A percentile compares a stretch with the other conserved stretches of the same genome.
These are phyloP conservation scores for Agriopis aurantiaria DNA, from an alignment of 2,888 invertebrate genomes.

Conservation along the genomic window DNA sequence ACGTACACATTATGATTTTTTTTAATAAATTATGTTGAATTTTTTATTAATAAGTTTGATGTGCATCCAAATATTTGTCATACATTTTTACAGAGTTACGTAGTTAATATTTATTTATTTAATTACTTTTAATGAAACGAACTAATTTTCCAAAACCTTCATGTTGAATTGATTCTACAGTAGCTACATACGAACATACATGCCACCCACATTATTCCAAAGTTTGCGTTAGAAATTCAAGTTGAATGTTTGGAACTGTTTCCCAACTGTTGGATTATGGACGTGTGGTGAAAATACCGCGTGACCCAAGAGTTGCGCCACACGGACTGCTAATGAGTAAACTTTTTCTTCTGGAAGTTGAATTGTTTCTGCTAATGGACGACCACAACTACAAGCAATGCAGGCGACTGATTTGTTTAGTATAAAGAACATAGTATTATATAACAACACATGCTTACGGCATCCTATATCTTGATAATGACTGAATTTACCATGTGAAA, in stretches of 20 bases:
- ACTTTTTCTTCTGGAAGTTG: conserved; percentile 12
- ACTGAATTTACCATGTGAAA: too few species aligned
- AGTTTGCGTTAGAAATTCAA: conserved; percentile 18
- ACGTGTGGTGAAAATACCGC: conserved; percentile 13
- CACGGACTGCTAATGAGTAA: conserved; percentile 18
- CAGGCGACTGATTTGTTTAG: background rate
- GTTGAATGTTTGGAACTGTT: conserved; percentile 16
- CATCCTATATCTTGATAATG: too few species aligned
- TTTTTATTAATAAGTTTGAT: too few species aligned
- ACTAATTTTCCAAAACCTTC: too few species aligned
- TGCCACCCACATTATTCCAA: conserved; percentile 1
- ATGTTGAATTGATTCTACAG: background rate
- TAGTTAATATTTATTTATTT: too few species aligned
- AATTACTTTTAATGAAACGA: too few species aligned
- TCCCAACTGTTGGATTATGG: conserved; percentile 8
- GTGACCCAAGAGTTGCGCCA: conserved; percentile 16
- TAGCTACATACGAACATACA: background rate
- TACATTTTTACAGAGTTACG: too few species aligned
- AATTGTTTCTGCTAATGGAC: conserved; percentile 6
- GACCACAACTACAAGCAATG: background rate
- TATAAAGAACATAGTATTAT: background rate
- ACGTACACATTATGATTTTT: too few species aligned
- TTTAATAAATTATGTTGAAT: too few species aligned
- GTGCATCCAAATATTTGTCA: too few species aligned
- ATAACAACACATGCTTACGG: too few species aligned